Percentiles rank a stretch among this genome's conserved stretches.
These are phyloP conservation scores for Eupithecia inturbata DNA, from an alignment of 2,888 invertebrate genomes.

Conservation along the genomic window DNA sequence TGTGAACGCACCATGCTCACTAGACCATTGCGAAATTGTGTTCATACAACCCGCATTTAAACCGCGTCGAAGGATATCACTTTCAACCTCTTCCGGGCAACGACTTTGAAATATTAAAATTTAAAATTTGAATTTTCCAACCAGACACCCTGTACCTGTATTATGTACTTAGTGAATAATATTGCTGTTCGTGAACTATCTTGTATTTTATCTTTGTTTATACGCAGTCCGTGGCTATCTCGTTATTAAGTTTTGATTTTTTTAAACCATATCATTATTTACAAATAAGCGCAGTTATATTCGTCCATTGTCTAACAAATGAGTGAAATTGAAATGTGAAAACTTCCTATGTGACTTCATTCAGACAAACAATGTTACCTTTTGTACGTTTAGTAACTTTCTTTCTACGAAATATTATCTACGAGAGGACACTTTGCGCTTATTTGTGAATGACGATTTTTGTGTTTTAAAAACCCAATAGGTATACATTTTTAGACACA, in stretches of 20 bases:
- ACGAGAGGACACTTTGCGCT: neutral
- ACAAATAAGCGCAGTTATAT: neutral
- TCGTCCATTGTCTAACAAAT: neutral
- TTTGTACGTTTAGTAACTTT: neutral
- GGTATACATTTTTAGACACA: neutral
- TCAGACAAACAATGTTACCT: neutral
- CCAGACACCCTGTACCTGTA: too few species aligned
- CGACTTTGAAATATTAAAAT: too few species aligned
- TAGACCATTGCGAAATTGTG: too few species aligned
- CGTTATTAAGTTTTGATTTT: neutral
- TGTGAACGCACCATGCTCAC: too few species aligned
- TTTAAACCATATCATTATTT: neutral
- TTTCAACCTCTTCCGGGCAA: too few species aligned
- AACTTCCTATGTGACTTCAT: neutral
- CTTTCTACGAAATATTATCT: neutral
- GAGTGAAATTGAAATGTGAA: neutral
- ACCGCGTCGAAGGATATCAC: too few species aligned
- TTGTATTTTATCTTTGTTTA: neutral
- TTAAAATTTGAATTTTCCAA: too few species aligned
- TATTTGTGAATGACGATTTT: neutral
- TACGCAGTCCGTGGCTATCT: conserved; percentile 16
- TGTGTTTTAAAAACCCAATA: neutral
- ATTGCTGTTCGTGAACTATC: conserved; percentile 35
- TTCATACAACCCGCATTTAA: too few species aligned
- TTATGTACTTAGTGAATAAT: conserved; percentile 9